Conservation (phyloP, 1,140 invertebrate genomes). For the Drosophila truncata region DNA sequence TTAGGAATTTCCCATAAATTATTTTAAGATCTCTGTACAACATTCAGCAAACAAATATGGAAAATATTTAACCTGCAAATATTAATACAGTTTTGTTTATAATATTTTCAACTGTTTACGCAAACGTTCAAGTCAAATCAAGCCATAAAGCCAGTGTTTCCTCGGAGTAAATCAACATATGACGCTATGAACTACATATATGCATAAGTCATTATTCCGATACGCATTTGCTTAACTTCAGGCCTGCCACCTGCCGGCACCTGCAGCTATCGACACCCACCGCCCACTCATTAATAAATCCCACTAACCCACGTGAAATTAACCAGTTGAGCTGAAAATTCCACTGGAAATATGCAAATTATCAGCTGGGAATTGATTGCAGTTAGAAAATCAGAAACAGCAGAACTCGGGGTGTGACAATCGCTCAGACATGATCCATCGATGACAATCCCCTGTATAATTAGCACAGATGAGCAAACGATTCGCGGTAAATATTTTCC, state of each 20-base stretch:
- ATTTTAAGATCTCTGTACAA: neutral
- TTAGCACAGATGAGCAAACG: slow-evolving; percentile 52
- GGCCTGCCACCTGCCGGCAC: slow-evolving; percentile 8
- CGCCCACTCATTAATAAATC: slow-evolving; percentile 24
- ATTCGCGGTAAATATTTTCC: slow-evolving; percentile 52
- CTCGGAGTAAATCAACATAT: slow-evolving; percentile 1
- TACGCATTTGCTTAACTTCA: slow-evolving; percentile 20
- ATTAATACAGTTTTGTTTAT: neutral
- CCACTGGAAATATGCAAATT: slow-evolving; percentile 41
- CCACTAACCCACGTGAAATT: slow-evolving; percentile 7
- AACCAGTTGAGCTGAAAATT: slow-evolving; percentile 22
- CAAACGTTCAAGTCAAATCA: slow-evolving; percentile 1
- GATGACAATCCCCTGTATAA: slow-evolving; percentile 52
- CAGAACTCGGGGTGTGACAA: slow-evolving; percentile 22
- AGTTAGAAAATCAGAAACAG: neutral
- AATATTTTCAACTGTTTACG: neutral
- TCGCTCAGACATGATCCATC: slow-evolving; percentile 35
- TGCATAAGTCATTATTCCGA: slow-evolving; percentile 19
- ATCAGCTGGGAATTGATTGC: slow-evolving; percentile 17
- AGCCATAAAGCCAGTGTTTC: slow-evolving; percentile 1
- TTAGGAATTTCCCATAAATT: neutral
- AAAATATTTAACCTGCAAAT: neutral
- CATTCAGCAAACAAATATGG: neutral
- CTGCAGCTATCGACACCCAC: slow-evolving; percentile 30
- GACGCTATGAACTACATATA: slow-evolving; percentile 14